Percentiles rank a stretch among this genome's conserved stretches.
Conservation (phyloP, 1,140 invertebrate genomes). For the Temnothorax longispinosus region DNA sequence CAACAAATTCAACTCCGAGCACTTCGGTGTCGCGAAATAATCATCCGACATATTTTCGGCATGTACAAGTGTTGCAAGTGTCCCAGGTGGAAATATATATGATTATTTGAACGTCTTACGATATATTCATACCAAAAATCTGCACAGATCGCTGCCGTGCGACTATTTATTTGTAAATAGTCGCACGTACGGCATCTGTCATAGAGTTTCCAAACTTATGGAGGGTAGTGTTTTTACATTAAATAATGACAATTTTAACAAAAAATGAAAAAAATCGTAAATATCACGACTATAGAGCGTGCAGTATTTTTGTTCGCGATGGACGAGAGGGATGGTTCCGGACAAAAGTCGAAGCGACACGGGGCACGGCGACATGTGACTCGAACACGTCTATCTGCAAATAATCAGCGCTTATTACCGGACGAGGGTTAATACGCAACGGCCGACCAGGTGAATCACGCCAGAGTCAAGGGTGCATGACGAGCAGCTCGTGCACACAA, state of each 20-base stretch:
- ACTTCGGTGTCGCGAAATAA: no score
- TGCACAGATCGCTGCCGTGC: no score
- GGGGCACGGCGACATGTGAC: slow-evolving; percentile 58
- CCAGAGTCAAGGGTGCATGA: slow-evolving; percentile 83
- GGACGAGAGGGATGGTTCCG: slow-evolving; percentile 16
- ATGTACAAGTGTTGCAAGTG: no score
- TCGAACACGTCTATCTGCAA: slow-evolving; percentile 68
- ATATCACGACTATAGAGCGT: not conserved
- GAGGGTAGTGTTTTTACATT: no score
- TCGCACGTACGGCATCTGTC: no score
- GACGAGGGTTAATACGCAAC: slow-evolving; percentile 81
- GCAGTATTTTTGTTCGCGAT: not conserved
- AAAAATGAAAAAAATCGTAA: not conserved
- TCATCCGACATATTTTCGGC: no score
- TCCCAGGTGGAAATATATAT: no score
- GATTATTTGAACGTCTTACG: no score
- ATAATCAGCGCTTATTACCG: slow-evolving; percentile 77
- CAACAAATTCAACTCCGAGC: no score
- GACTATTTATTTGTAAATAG: no score
- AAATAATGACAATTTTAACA: not conserved
- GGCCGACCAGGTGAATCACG: slow-evolving; percentile 86
- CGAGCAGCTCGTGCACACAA: slow-evolving; percentile 75
- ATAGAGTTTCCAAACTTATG: no score
- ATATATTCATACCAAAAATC: no score
- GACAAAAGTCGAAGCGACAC: slow-evolving; percentile 48